These are phyloP conservation scores for Hydrotaea cyrtoneurina DNA, from an alignment of 2,888 invertebrate genomes.

Conservation along the genomic window DNA sequence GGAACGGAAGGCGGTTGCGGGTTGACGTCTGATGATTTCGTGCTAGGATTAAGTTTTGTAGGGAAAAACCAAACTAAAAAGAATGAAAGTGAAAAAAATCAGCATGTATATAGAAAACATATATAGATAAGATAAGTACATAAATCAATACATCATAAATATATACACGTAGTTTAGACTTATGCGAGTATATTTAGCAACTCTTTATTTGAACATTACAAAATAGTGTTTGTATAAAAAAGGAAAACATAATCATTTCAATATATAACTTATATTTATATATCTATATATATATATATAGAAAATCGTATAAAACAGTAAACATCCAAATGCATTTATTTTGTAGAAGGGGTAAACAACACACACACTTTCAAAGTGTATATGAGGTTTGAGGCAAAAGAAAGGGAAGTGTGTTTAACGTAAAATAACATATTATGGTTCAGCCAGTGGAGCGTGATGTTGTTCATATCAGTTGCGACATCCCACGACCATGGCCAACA, in stretches of 20 bases:
- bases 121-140: constrained; percentile 22
- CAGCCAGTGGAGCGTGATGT: not conserved
- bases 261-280: constrained; percentile 18
- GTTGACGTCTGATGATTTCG: constrained; percentile 55
- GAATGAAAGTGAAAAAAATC: constrained; percentile 40
- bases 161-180: not conserved
- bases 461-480: constrained; percentile 70
- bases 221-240: not conserved
- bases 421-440: constrained; percentile 16
- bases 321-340: too few relatives aligned
- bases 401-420: not conserved
- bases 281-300: constrained; percentile 41
- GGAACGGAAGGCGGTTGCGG: constrained; percentile 54
- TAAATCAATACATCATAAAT: not conserved
- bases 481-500: constrained; percentile 94
- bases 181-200: not conserved
- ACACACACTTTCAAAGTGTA: constrained; percentile 34
- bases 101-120: constrained; percentile 46
- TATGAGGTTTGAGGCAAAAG: not conserved
- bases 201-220: constrained; percentile 10
- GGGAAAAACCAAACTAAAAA: not conserved
- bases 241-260: constrained; percentile 9
- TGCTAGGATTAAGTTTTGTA: constrained; percentile 50
- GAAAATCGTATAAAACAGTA: constrained; percentile 43
- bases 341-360: too few relatives aligned